Evolutionary conservation across 1,140 invertebrate species (phyloP).

Genomic region (Phthorimaea operculella): DNA sequence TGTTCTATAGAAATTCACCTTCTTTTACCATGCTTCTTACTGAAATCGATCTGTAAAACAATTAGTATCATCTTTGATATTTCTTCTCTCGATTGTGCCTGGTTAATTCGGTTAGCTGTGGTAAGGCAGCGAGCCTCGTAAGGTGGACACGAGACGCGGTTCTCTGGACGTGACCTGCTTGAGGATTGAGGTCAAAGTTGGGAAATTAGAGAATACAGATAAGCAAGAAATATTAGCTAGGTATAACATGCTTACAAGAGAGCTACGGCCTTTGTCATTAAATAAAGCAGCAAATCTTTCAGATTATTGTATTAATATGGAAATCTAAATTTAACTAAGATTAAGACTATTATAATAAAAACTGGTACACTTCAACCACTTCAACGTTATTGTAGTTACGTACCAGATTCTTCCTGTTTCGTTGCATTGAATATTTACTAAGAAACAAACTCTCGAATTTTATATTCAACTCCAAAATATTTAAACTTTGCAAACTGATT

Average conservation of each 20-base stretch:
- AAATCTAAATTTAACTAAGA: too few species aligned
- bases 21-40: too few species aligned
- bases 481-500: not conserved
- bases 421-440: too few species aligned
- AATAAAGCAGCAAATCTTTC: too few species aligned
- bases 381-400: too few species aligned
- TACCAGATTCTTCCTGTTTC: not conserved
- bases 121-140: slow-evolving; percentile 42
- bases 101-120: slow-evolving; percentile 56
- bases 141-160: slow-evolving; percentile 48
- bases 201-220: not conserved
- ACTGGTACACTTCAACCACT: too few species aligned
- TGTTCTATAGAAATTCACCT: too few species aligned
- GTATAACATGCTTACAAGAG: too few species aligned
- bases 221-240: not conserved
- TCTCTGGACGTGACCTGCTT: slow-evolving; percentile 38
- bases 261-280: too few species aligned
- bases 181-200: slow-evolving; percentile 16
- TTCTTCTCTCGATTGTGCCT: not conserved
- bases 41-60: not conserved
- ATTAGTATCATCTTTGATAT: not conserved
- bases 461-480: not conserved
- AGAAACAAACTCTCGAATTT: not conserved
- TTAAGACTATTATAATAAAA: too few species aligned
- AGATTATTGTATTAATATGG: too few species aligned